A percentile compares a stretch with the other conserved stretches of the same genome.
Conservation (phyloP, 2,888 invertebrate species). For the Andrena fulva region DNA sequence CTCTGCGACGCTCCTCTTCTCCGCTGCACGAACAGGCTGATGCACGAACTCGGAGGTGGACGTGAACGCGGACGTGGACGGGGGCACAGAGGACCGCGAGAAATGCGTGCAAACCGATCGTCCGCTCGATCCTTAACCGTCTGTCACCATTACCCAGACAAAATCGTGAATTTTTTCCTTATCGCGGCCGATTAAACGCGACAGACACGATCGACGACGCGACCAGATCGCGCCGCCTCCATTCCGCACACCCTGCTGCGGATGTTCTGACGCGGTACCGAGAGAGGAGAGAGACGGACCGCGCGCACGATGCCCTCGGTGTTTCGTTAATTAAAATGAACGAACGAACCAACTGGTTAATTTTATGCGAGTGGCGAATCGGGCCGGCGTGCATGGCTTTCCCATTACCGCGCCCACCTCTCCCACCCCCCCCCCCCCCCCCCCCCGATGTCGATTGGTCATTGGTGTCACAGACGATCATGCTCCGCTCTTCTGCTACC, state of each 20-base stretch:
- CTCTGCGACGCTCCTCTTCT: constrained; percentile 2
- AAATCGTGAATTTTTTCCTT: constrained; percentile 20
- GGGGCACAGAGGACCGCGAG: neutral
- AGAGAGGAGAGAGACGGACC: constrained; percentile 69
- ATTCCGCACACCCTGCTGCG: constrained; percentile 46
- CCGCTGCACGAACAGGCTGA: constrained; percentile 40
- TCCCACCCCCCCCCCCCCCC: constrained; percentile 45
- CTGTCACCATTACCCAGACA: constrained; percentile 10
- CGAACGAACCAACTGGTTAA: constrained; percentile 79
- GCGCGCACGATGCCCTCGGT: constrained; percentile 75
- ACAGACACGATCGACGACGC: constrained; percentile 30
- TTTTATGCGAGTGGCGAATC: constrained; percentile 83
- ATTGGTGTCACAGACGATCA: constrained; percentile 75
- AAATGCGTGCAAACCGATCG: constrained; percentile 14
- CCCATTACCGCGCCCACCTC: constrained; percentile 79
- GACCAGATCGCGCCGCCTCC: constrained; percentile 23
- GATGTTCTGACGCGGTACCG: constrained; percentile 30
- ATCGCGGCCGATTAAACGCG: neutral
- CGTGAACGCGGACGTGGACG: neutral
- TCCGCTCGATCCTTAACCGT: neutral
- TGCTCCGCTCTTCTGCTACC: constrained; percentile 54
- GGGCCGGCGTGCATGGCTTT: constrained; percentile 82
- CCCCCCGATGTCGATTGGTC: constrained; percentile 72
- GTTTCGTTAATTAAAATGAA: constrained; percentile 84
- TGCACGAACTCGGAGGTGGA: constrained; percentile 32